Base-by-base conservation (phyloP, 2,888 invertebrate species). In the Sepiola atlantica region DNA sequence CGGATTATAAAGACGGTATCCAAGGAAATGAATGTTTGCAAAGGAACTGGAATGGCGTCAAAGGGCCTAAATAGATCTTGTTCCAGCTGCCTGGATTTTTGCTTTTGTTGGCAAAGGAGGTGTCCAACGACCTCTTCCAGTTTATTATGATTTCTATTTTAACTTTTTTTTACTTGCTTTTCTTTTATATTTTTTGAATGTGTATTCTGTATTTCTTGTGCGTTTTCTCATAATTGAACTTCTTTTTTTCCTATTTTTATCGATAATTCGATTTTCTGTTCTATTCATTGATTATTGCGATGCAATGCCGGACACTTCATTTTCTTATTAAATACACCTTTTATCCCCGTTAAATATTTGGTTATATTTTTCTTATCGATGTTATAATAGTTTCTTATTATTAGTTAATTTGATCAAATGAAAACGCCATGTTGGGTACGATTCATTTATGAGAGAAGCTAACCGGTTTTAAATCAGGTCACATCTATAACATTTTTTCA, bases 51-150 rank as follows among this genome's bases (percentile, higher is more conserved):
- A 18, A 77, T 77, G 77, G 77, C 77, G n/a, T 77, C 77, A 77
- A 77, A 77, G 77, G 1, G 77, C n/a, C 77, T 77, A 77, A 45
- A 77, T 32, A n/a, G n/a, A n/a, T 77, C 16, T 18, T 77, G 77
- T 77, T 77, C 77, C 77, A 77, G 77, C 77, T 77, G 77, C 77
- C n/a, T 77, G 77, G n/a, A n/a, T 77, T 77, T n/a, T n/a, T n/a
- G 77, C 45, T 77, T 77, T 77, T n/a, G n/a, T 16, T 77, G 14
- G 14, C 14, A 77, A 45, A 4, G 45, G 8, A 77, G 16, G 77
- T 77, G n/a, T 77, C 16, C n/a, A 77, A 4, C 16, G 18, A 77
- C n/a, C 18, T 32, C 12, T 77, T 77, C 28, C n/a, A n/a, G 10
- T 18, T n/a, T 77, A 12, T 77, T 21, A 4, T 14, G 45, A 45